phyloP scores from a whole-genome alignment of 2,888 invertebrate species.

The Apodemia hepburni region DNA sequence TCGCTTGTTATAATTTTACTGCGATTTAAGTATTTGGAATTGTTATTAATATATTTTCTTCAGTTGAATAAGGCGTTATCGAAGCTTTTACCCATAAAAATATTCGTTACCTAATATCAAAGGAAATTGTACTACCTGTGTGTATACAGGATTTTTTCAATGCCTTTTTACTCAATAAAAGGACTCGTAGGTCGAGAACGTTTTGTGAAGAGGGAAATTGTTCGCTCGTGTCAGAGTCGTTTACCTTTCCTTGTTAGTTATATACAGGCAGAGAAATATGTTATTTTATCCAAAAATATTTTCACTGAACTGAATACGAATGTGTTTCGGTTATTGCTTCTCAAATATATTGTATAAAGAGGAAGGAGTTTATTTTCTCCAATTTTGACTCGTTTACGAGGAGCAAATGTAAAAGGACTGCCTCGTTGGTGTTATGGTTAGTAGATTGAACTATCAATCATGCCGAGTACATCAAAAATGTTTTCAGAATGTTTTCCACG shows the following conservation, averaged over 20 bases:
- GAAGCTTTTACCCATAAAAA: not conserved
- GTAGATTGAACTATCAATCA: too few species aligned
- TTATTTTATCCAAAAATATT: conserved; percentile 12
- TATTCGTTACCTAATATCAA: conserved; percentile 3
- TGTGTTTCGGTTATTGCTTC: not conserved
- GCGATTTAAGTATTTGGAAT: too few species aligned
- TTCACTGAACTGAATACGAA: conserved; percentile 2
- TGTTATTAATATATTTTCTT: too few species aligned
- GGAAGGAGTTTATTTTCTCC: not conserved
- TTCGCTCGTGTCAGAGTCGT: conserved; percentile 17
- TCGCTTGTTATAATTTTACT: too few species aligned
- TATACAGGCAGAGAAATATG: conserved; percentile 1
- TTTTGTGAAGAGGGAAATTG: conserved; percentile 22
- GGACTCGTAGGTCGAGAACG: conserved; percentile 39
- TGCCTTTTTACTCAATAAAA: conserved; percentile 38
- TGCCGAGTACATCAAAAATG: too few species aligned
- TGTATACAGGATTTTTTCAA: not conserved
- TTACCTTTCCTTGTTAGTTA: conserved; percentile 10
- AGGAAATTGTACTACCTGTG: not conserved
- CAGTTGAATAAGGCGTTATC: not conserved
- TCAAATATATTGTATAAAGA: not conserved
- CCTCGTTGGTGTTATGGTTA: too few species aligned
- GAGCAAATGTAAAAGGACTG: too few species aligned
- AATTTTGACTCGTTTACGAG: too few species aligned
- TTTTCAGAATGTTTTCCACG: too few species aligned